Conservation (phyloP, 2,888 invertebrate genomes). For the Drosophila mimica region DNA sequence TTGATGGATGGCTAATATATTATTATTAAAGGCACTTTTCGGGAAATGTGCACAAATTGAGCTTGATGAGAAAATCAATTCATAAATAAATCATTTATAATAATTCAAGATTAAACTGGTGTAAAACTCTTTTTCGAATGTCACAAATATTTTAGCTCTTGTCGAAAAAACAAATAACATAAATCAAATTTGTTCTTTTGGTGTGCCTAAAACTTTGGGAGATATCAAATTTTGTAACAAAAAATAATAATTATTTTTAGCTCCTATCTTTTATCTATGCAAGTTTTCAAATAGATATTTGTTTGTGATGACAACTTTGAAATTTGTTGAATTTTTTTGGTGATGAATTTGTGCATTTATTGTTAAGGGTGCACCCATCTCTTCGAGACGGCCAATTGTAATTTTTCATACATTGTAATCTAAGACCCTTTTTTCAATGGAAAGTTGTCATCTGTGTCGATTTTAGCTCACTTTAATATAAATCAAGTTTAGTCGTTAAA, state of each 20-base stretch:
- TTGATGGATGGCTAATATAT: not conserved
- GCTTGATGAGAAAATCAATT: not conserved
- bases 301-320: not conserved
- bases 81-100: not conserved
- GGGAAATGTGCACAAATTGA: constrained; percentile 1
- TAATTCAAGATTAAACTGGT: not conserved
- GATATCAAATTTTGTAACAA: not conserved
- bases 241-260: not conserved
- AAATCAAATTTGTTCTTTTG: not conserved
- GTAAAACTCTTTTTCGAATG: not conserved
- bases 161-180: not conserved
- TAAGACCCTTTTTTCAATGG: not conserved
- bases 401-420: not conserved
- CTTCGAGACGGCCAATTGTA: not conserved
- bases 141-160: not conserved
- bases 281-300: not conserved
- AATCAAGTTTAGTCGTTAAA: not conserved
- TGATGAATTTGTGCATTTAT: not conserved
- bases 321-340: not conserved
- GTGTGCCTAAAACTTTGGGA: not conserved
- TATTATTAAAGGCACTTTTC: not conserved
- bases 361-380: not conserved
- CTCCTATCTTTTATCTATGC: not conserved
- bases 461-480: not conserved
- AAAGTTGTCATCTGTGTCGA: not conserved